Percentiles rank a stretch among this genome's conserved stretches.
Conservation (phyloP, 2,888 invertebrate species). For the Nematopogon swammerdamellus region DNA sequence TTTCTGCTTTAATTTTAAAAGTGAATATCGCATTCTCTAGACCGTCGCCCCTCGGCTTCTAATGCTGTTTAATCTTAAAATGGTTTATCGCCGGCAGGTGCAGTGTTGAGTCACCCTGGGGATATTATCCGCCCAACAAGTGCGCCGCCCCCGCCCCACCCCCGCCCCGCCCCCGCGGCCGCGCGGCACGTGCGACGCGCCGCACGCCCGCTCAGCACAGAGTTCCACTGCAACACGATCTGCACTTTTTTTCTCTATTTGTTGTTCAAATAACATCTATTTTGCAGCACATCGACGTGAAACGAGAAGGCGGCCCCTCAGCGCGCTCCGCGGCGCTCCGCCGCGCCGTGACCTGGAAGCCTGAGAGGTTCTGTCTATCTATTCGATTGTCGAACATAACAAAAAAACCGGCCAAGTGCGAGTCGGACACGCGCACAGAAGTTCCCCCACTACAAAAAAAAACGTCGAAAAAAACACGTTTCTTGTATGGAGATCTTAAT, state of each 20-base stretch:
- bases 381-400: too few species aligned
- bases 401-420: too few species aligned
- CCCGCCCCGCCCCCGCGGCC: neutral
- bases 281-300: neutral
- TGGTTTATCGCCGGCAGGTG: neutral
- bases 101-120: neutral
- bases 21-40: too few species aligned
- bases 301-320: too few species aligned
- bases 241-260: neutral
- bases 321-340: too few species aligned
- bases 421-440: too few species aligned
- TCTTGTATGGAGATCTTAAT: too few species aligned
- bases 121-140: neutral
- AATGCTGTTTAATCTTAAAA: neutral
- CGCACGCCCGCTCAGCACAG: neutral
- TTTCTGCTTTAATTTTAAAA: too few species aligned
- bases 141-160: neutral
- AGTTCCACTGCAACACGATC: neutral
- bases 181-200: neutral
- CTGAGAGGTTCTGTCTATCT: too few species aligned
- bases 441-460: too few species aligned
- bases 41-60: neutral
- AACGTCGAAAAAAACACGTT: too few species aligned
- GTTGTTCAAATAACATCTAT: neutral
- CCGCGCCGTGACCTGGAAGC: too few species aligned